Base-by-base conservation (phyloP, 2,888 invertebrate genomes). In the Apocheima hispidaria region DNA sequence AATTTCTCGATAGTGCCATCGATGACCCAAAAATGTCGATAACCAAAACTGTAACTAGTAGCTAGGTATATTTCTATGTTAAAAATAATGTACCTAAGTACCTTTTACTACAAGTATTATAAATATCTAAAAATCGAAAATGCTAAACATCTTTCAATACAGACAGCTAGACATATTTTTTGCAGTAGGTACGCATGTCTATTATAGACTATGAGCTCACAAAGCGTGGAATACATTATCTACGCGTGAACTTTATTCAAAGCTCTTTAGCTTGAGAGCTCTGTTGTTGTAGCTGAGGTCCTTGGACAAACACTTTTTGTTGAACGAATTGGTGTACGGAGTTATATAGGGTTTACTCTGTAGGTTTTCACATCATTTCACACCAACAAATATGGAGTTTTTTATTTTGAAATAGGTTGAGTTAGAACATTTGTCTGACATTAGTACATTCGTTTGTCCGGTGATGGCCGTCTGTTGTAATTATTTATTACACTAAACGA, bases 171-270 rank as follows among this genome's bases (percentile, higher is more conserved):
- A 60, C 63, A 36, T 43, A 51, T 63, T 70, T 65, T 60, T 43
- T 35, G 44, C 16, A 10, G 18, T 48, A 53, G 40, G 53, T 63
- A 61, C 62, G 84, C 83, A 84, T 87, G 87, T 89, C 88, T 92
- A 91, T 86, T 90, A 87, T 73, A 86, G 83, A 82, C 83, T 84
- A 87, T 92, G 92, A 92, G 89, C 88, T 92, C 90, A 92, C 79
- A 78, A 74, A 75, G 85, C 90, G 90, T 91, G 91, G 90, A 86
- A 92, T 92, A 90, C 81, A 90, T 92, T 91, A 90, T 80, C 78
- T 72, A 82, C 79, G 86, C 83, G 82, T 86, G 86, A 87, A 88
- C 88, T 88, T 87, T 84, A 86, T 84, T 83, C 82, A 78, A 75
- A 90, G 85, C 85, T 89, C 79, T 74, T n/a, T 62, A 52, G 56